Base-by-base conservation (phyloP, 2,888 invertebrate species). In the Hypolimnas misippus region DNA sequence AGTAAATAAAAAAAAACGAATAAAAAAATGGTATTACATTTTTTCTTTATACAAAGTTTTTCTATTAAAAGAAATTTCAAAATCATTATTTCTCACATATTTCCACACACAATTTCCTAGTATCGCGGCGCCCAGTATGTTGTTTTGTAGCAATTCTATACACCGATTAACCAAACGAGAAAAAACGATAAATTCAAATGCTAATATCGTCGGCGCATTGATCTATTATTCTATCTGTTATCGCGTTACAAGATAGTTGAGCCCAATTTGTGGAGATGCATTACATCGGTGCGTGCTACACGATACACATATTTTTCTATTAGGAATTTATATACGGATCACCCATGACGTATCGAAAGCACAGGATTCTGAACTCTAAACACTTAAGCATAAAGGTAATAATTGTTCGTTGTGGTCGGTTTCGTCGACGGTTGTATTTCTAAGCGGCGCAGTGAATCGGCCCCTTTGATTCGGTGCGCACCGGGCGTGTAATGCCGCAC, bases 401-500 rank as follows among this genome's bases (percentile, higher is more conserved):
- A n/a, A 8, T 16, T 25, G 3, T 25, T 14, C n/a, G 49, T 7
- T 16, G 16, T 12, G 10, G 17, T 2, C 17, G 19, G 17, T 31
- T 44, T 38, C 31, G 44, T 42, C 33, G 29, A 10, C 46, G 54
- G 35, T 57, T 38, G 49, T 50, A 21, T 25, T 49, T 29, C 29
- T 25, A 29, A 29, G 31, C 56, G 61, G 62, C 33, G 33, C 21
- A 33, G 55, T 54, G 53, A 57, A 29, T 49, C 53, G 55, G 31
- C 54, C 52, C 54, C 58, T 50, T 55, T 50, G 46, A 57, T 49
- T 29, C 66, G 62, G 62, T 58, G 67, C 65, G 69, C 62, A 63
- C 68, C 25, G 71, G 60, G 73, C 73, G 71, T 67, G 74, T 72
- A 57, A 56, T 55, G 66, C 57, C 75, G 73, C 71, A 40, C 78